These are phyloP conservation scores for Tipula confusa DNA, from an alignment of 2,888 invertebrate genomes.

Conservation along the genomic window DNA sequence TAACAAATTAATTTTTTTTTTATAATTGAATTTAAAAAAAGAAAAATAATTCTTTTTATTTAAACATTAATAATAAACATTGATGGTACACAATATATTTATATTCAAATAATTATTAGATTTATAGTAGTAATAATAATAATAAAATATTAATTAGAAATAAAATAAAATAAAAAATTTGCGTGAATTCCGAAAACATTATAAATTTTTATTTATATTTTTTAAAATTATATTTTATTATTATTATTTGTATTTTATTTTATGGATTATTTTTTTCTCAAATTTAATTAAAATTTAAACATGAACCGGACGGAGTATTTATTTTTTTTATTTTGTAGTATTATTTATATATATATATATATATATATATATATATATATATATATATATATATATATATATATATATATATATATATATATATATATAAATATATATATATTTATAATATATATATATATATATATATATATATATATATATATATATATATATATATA, in stretches of 20 bases:
- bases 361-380: not conserved
- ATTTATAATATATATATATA: no score
- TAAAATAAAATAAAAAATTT: not conserved
- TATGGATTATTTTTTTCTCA: not conserved
- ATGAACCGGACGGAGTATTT: conserved; percentile 20
- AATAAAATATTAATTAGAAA: not conserved
- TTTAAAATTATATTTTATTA: not conserved
- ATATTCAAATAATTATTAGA: not conserved
- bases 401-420: no score
- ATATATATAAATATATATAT: no score
- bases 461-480: no score
- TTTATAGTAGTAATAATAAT: not conserved
- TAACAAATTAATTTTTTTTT: not conserved
- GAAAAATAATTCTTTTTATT: not conserved
- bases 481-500: no score
- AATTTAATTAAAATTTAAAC: not conserved
- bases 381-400: no score
- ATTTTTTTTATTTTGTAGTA: not conserved
- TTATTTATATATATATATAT: no score
- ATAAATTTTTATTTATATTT: not conserved
- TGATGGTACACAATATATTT: conserved; percentile 5
- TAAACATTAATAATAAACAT: not conserved
- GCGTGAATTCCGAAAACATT: not conserved
- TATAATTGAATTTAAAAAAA: not conserved
- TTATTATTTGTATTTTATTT: not conserved